Base-by-base conservation (phyloP, 2,113 vertebrate genomes). In the Furnarius figulus region DNA sequence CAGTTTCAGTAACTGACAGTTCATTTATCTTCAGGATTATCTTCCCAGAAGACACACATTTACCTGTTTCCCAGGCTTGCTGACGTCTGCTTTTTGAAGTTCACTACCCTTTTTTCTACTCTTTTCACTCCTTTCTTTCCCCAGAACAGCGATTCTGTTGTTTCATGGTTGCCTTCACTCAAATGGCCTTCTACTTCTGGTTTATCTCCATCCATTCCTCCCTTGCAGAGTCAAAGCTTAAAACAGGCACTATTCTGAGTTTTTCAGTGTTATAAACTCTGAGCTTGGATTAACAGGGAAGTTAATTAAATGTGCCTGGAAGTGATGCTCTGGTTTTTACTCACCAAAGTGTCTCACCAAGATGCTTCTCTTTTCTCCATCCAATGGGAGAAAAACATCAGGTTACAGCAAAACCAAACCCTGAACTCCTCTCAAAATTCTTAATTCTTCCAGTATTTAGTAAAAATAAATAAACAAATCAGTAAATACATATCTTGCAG, bases 11-110 rank as follows among this genome's bases (percentile, higher is more conserved):
- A 87, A 61, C 85, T 65, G 90, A 73, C 71, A 87, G 58, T 83
- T 94, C 85, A 95, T 94, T 96, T 87, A 89, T 89, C 87, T 79
- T 72, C 39, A n/a, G 85, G 85, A 87, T 95, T 68, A 95, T 87
- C 94, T 95, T 94, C 85, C 90, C 71, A 40, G 74, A 94, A 79
- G 78, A 91, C 71, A 83, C 74, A 65, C n/a, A 46, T 85, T 90
- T 73, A 93, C 87, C 72, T 93, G 78, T 94, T 96, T 96, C 94
- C 67, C 95, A 94, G 82, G 87, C 71, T 85, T 37, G 62, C 42
- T 76, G 85, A 82, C 0, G 0, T 79, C 71, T 90, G 85, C 40
- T 87, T 93, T 95, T 91, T 94, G 85, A 95, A 85, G 66, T 82
- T 94, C 49, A 47, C 35, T 87, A 65, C 42, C 33, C n/a, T 44